These are phyloP conservation scores for Calliphora vicina DNA, from an alignment of 1,140 invertebrate genomes.

Conservation along the genomic window DNA sequence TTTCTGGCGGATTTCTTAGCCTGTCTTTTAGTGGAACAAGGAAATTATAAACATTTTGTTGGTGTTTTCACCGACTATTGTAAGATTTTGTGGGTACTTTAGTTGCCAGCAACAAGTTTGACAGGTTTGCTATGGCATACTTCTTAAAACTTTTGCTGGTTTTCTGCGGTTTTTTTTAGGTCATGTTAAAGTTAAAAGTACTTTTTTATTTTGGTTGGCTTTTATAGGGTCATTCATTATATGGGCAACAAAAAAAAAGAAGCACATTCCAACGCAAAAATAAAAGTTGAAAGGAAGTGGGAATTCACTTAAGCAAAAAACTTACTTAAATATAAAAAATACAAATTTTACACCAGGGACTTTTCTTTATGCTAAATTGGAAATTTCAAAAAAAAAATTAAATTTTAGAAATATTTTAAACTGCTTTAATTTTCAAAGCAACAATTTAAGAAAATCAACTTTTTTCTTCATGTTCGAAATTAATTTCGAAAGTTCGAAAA, in stretches of 20 bases:
- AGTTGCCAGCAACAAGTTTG: neutral
- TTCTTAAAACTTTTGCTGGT: neutral
- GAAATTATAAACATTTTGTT: neutral
- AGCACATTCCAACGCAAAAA: neutral
- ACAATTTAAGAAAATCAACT: no score
- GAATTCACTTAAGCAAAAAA: no score
- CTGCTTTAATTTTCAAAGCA: no score
- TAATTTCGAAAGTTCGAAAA: no score
- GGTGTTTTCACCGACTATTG: neutral
- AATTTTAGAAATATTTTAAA: no score
- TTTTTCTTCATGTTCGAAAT: no score
- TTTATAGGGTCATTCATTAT: neutral
- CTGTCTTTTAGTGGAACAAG: neutral
- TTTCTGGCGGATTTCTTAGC: neutral
- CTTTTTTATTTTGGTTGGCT: neutral
- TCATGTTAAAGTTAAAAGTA: neutral
- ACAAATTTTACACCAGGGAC: no score
- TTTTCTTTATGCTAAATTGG: no score
- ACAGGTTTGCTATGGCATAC: neutral
- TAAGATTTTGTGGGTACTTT: conserved; percentile 8
- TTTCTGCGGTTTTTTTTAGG: neutral
- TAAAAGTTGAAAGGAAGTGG: no score
- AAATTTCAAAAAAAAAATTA: no score
- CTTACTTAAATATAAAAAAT: no score
- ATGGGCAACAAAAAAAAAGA: neutral